phyloP scores from a whole-genome alignment of 2,113 vertebrate genomes.

The Hipposideros armiger region DNA sequence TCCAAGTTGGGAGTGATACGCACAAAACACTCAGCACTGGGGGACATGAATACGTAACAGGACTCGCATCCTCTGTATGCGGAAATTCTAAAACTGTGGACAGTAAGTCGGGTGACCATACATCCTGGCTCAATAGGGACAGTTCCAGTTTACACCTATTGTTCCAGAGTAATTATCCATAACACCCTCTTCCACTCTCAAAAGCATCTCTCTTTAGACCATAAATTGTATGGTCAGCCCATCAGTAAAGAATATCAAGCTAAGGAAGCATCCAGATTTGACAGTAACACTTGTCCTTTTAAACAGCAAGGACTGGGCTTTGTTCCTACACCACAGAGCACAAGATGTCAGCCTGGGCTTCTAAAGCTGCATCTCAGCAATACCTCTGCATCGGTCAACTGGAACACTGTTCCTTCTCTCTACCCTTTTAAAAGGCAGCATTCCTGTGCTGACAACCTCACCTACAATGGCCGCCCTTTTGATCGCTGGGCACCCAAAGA shows the following conservation, averaged over 20 bases:
- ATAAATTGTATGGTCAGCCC: neutral
- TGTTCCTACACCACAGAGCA: neutral
- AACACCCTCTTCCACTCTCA: neutral
- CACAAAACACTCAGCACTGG: slow-evolving; percentile 70
- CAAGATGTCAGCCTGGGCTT: neutral
- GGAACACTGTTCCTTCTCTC: neutral
- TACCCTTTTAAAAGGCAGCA: neutral
- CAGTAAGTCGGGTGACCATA: neutral
- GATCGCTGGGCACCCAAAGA: neutral
- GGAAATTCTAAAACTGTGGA: neutral
- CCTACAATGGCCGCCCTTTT: neutral
- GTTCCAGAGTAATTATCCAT: neutral
- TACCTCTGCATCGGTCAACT: neutral
- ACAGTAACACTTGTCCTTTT: neutral
- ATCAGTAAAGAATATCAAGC: neutral
- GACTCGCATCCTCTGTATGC: neutral
- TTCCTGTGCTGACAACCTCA: neutral
- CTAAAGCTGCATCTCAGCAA: neutral
- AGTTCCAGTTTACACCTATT: neutral
- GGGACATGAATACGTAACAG: slow-evolving; percentile 18
- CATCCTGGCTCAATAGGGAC: neutral
- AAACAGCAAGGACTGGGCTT: neutral
- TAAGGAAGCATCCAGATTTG: neutral
- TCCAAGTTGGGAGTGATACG: slow-evolving; percentile 51
- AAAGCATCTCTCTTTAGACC: slow-evolving; percentile 10